Percentiles rank a stretch among this genome's conserved stretches.
Conservation (phyloP, 64 coral and sea anemone species). For the Orbicella faveolata region DNA sequence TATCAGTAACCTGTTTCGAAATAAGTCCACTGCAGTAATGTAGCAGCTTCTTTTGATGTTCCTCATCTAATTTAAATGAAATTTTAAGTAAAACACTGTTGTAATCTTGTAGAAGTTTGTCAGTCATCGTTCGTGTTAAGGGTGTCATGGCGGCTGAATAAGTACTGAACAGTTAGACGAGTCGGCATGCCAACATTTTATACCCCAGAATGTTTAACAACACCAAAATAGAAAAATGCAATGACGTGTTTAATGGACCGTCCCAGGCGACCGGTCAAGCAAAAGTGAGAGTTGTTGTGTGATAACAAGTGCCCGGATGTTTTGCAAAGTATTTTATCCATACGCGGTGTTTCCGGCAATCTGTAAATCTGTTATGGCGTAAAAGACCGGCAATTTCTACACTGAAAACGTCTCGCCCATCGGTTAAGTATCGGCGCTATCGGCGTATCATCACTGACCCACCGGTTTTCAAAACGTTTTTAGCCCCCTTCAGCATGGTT, state of each 20-base stretch:
- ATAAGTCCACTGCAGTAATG: neutral
- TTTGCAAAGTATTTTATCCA: too few species aligned
- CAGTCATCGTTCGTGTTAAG: neutral
- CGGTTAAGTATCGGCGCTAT: too few species aligned
- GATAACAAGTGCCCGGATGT: too few species aligned
- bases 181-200: neutral
- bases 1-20: neutral
- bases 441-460: too few species aligned
- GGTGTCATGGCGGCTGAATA: neutral
- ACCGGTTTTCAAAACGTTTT: too few species aligned
- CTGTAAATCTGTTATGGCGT: too few species aligned
- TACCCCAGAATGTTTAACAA: neutral
- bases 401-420: too few species aligned
- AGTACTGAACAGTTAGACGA: neutral
- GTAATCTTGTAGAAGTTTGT: neutral
- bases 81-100: neutral
- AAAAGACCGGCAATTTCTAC: too few species aligned
- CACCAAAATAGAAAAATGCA: neutral
- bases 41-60: neutral
- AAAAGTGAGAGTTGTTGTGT: too few species aligned
- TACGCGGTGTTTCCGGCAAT: too few species aligned
- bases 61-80: neutral
- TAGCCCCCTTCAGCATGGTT: too few species aligned
- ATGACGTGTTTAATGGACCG: neutral
- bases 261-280: too few species aligned